A percentile compares a stretch with the other conserved stretches of the same genome.
phyloP scores from a whole-genome alignment of 2,113 vertebrate species.

The Urocolius indicus region DNA sequence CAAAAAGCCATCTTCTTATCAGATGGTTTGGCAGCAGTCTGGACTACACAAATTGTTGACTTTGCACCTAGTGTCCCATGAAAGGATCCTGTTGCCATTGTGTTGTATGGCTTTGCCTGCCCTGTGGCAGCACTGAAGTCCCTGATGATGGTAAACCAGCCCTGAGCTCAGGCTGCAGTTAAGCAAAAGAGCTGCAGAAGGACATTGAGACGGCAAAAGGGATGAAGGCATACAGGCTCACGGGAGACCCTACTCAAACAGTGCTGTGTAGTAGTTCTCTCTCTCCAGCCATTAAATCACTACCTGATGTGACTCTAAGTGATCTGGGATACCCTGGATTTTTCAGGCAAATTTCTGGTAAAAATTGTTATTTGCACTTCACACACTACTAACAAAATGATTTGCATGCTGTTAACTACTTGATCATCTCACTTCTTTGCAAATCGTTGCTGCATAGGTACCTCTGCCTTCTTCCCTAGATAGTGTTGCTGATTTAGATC shows the following conservation, averaged over 20 bases:
- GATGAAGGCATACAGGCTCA: background rate
- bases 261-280: background rate
- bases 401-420: background rate
- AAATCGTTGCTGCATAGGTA: background rate
- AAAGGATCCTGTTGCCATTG: background rate
- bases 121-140: background rate
- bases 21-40: background rate
- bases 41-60: background rate
- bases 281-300: background rate
- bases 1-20: background rate
- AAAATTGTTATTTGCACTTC: background rate
- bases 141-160: background rate
- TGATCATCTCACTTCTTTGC: background rate
- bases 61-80: background rate
- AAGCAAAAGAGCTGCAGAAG: background rate
- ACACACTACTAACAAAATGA: background rate
- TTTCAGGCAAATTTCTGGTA: background rate
- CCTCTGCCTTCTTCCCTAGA: background rate
- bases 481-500: background rate
- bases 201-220: background rate
- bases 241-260: background rate
- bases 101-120: rapidly evolving
- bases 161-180: background rate
- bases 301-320: background rate
- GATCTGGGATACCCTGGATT: background rate